These are phyloP conservation scores for Keiferia lycopersicella DNA, from an alignment of 2,888 invertebrate species.

Conservation along the genomic window DNA sequence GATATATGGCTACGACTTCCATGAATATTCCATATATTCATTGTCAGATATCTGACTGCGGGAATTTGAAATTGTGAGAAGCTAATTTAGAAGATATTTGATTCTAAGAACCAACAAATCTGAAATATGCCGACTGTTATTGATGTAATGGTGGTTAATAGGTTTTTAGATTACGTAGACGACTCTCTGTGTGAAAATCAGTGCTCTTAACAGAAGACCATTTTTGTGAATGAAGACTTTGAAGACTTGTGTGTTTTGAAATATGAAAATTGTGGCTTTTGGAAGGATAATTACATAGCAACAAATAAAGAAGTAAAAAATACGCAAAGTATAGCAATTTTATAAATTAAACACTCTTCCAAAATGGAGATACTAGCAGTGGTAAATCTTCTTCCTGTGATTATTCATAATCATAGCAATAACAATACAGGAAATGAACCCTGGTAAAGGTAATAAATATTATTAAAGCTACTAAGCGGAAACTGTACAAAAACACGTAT, in stretches of 20 bases:
- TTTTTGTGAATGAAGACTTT: neutral
- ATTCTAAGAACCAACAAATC: neutral
- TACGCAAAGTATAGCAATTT: neutral
- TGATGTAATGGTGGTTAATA: neutral
- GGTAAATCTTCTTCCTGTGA: neutral
- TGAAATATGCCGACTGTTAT: neutral
- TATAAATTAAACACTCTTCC: neutral
- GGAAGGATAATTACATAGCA: neutral
- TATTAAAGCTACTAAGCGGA: neutral
- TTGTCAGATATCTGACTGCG: conserved; percentile 5
- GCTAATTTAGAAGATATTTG: neutral
- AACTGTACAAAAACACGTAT: too few species aligned
- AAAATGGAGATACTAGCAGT: neutral
- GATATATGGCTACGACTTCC: conserved; percentile 20
- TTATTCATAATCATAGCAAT: neutral
- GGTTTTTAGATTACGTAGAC: neutral
- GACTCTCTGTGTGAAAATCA: neutral
- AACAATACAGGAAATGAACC: neutral
- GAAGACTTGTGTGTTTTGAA: neutral
- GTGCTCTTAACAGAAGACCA: neutral
- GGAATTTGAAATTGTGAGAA: conserved; percentile 1
- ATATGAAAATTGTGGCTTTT: neutral
- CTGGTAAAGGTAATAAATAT: neutral
- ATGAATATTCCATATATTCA: conserved; percentile 11
- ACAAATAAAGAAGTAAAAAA: neutral